Evolutionary conservation across 2,888 invertebrate species (phyloP).

Genomic region (Azorinus chamasolen): DNA sequence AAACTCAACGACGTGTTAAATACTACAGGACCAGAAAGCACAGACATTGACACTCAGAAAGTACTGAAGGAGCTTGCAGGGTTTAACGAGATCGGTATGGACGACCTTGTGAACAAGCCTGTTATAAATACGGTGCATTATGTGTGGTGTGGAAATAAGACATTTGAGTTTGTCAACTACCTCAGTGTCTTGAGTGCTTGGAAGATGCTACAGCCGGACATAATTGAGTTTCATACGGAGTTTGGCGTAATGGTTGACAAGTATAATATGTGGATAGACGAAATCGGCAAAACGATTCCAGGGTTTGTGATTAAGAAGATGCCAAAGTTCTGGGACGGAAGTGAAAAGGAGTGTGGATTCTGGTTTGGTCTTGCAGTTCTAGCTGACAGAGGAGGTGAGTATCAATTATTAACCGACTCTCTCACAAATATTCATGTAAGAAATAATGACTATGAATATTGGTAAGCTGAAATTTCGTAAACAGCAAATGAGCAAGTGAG

Average conservation of each 20-base stretch:
- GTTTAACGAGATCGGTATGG: constrained; percentile 19
- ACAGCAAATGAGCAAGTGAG: too few relatives aligned
- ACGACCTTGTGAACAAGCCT: constrained; percentile 49
- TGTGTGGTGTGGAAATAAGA: constrained; percentile 79
- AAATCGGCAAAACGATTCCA: constrained; percentile 73
- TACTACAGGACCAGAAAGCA: too few relatives aligned
- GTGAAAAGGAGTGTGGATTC: constrained; percentile 58
- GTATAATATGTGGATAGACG: constrained; percentile 78
- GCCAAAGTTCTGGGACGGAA: constrained; percentile 62
- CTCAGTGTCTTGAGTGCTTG: constrained; percentile 80
- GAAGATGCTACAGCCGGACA: constrained; percentile 78
- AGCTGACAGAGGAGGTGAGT: constrained; percentile 73
- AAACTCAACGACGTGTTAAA: too few relatives aligned
- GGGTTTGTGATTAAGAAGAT: constrained; percentile 65
- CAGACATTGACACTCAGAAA: constrained; percentile 27
- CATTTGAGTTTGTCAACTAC: constrained; percentile 81
- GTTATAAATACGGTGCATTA: constrained; percentile 74
- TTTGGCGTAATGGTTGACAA: constrained; percentile 55
- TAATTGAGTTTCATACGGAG: constrained; percentile 75
- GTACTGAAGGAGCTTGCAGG: constrained; percentile 53
- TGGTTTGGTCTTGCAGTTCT: constrained; percentile 69
- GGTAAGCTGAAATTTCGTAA: too few relatives aligned
- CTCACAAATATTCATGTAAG: too few relatives aligned
- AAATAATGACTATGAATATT: too few relatives aligned
- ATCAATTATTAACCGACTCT: too few relatives aligned